Evolutionary conservation across 1,140 invertebrate genomes (phyloP), one percentile per base, ranked within the genome.

Genomic region (Drosophila navojoa): DNA sequence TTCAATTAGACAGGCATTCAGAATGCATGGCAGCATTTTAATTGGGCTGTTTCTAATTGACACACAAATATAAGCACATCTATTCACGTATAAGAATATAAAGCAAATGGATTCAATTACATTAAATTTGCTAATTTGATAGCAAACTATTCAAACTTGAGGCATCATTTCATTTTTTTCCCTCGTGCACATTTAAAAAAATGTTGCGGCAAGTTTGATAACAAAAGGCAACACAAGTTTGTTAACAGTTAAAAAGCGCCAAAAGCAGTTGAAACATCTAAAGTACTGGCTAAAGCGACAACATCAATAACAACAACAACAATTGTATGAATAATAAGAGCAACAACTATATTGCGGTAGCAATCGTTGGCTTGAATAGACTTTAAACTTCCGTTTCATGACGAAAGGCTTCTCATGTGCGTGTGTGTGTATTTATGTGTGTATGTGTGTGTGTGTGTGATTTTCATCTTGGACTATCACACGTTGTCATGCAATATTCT

Each of bases 401-500:
- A 84, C 63, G 50, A 52, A 84, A 74, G 81, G 74, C 76, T 80
- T 79, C 59, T 54, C 73, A 44, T 59, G 55, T 44, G 13, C 5
- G 55, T 38, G 42, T 32, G 2, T 32, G 2, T 32, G 1, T 9
- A 9, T 32, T 1, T 32, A 32, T 32, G 29, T 32, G 6, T 32
- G 5, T 32, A 1, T 22, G 47, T 59, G 38, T 49, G 40, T 66
- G 32, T 45, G 57, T 63, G 22, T 61, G 60, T 52, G 60, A 77
- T 66, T 80, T 81, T 75, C 81, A 69, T 71, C 63, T 78, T 70
- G 38, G 19, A 27, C 53, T 47, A 86, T 57, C 52, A 53, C 70
- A 74, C 81, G 78, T 72, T 87, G 82, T 81, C 81, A 81, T 85
- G 81, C 76, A 85, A 85, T 86, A 77, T 85, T 84, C 76, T 61